Conservation (phyloP, 2,113 vertebrate genomes). For the Petrocephalus zakoni region DNA sequence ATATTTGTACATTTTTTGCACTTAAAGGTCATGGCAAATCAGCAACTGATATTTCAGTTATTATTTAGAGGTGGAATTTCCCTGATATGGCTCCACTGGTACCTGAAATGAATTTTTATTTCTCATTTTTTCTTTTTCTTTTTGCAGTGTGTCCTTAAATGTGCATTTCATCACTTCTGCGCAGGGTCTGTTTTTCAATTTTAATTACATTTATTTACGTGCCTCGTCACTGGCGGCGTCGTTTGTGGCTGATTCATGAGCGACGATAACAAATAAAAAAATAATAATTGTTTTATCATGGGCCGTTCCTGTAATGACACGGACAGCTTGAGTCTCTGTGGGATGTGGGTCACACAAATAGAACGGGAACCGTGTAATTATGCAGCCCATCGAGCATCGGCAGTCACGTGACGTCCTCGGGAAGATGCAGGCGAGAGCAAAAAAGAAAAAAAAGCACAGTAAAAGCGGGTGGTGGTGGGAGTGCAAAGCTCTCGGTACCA, state of each 20-base stretch:
- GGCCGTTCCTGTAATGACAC: neutral
- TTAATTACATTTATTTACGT: neutral
- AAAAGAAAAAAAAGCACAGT: neutral
- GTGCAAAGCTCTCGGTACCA: neutral
- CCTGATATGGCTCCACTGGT: neutral
- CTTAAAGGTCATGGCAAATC: neutral
- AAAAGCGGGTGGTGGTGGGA: neutral
- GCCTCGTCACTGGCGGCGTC: neutral
- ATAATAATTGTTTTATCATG: constrained; percentile 10
- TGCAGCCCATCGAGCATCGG: neutral
- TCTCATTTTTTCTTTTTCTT: neutral
- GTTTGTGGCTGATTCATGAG: neutral
- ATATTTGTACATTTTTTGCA: neutral
- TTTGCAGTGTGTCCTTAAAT: neutral
- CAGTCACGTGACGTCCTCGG: neutral
- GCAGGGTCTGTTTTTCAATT: neutral
- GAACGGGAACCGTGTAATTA: neutral
- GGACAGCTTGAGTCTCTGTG: constrained; percentile 12
- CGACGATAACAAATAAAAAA: neutral
- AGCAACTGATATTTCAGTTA: neutral
- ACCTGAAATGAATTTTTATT: neutral
- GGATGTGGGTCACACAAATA: neutral
- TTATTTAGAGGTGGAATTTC: neutral
- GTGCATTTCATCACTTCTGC: neutral
- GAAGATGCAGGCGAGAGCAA: neutral